Evolutionary conservation across 2,113 vertebrate genomes (phyloP).

Genomic region (Triplophysa dalaica): DNA sequence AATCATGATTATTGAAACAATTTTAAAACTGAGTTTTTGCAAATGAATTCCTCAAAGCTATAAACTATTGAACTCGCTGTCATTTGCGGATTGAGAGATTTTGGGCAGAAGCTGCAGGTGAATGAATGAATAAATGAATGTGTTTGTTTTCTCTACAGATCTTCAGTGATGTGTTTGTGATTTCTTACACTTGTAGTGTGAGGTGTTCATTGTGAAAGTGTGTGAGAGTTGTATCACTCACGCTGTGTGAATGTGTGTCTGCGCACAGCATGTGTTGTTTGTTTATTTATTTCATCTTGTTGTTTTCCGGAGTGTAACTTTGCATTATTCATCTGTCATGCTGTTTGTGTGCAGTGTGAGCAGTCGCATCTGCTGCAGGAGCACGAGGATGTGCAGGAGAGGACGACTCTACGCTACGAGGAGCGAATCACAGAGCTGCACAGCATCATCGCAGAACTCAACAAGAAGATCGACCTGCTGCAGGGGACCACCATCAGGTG

Average conservation of each 20-base stretch:
- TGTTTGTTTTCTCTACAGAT: too few species aligned
- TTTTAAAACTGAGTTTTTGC: too few species aligned
- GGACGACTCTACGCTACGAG: slow-evolving; percentile 79
- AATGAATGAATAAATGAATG: too few species aligned
- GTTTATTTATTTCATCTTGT: slow-evolving; percentile 34
- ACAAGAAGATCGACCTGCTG: slow-evolving; percentile 84
- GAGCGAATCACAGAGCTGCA: slow-evolving; percentile 86
- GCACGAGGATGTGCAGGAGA: slow-evolving; percentile 84
- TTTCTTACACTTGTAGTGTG: slow-evolving; percentile 4
- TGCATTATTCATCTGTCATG: slow-evolving; percentile 24
- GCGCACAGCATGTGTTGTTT: slow-evolving; percentile 10
- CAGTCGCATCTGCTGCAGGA: slow-evolving; percentile 84
- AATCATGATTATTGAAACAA: too few species aligned
- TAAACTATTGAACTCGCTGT: too few species aligned
- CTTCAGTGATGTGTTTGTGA: slow-evolving; percentile 22
- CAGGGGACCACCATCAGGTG: slow-evolving; percentile 83
- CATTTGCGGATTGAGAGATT: too few species aligned
- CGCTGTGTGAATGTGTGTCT: slow-evolving; percentile 15
- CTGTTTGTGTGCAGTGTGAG: slow-evolving; percentile 73
- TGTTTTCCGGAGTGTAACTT: slow-evolving; percentile 12
- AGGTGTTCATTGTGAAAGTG: background rate
- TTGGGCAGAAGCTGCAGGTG: too few species aligned
- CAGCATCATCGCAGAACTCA: slow-evolving; percentile 86
- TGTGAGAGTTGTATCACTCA: background rate
- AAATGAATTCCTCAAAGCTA: too few species aligned